A percentile compares a stretch with the other conserved stretches of the same genome.
phyloP scores from a whole-genome alignment of 2,113 vertebrate genomes.

The Petrocephalus microphthalmus region DNA sequence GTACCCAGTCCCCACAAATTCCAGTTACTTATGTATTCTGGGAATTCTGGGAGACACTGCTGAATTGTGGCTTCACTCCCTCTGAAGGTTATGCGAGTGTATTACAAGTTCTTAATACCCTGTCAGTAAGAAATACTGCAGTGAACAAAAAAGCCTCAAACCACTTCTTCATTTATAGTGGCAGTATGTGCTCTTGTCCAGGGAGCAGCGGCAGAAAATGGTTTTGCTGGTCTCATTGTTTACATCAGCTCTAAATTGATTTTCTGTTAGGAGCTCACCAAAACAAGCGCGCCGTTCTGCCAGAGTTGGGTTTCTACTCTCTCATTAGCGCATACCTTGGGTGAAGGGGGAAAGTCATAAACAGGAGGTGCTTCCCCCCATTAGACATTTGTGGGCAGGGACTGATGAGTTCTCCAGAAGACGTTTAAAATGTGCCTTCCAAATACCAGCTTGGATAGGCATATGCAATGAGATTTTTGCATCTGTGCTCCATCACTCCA shows the following conservation, averaged over 20 bases:
- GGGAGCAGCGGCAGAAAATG: not conserved
- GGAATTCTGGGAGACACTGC: not conserved
- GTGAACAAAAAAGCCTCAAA: not conserved
- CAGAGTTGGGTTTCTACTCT: not conserved
- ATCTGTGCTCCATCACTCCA: not conserved
- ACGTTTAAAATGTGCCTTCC: not conserved
- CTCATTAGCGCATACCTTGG: not conserved
- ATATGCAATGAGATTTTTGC: not conserved
- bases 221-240: not conserved
- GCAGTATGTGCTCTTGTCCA: not conserved
- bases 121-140: not conserved
- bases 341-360: not conserved
- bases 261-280: not conserved
- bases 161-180: not conserved
- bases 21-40: not conserved
- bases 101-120: not conserved
- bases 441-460: not conserved
- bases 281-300: not conserved
- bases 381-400: not conserved
- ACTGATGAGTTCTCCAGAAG: not conserved
- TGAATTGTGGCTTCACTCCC: conserved; percentile 13
- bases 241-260: not conserved
- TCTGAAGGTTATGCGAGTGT: not conserved
- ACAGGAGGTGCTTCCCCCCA: not conserved
- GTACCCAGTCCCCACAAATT: not conserved